These are phyloP conservation scores for Idaea biselata DNA, from an alignment of 2,888 invertebrate species.

Conservation along the genomic window DNA sequence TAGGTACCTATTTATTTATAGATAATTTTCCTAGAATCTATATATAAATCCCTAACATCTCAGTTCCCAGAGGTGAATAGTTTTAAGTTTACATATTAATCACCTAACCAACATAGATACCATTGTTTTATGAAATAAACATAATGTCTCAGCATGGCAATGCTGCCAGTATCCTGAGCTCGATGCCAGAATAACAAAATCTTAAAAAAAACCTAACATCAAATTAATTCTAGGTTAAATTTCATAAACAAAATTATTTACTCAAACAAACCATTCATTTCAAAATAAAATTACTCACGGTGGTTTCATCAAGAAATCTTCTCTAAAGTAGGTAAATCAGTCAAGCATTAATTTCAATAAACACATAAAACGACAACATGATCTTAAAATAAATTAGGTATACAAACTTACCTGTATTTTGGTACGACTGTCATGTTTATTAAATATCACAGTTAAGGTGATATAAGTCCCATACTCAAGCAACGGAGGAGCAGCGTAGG, in stretches of 20 bases:
- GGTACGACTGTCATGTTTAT: neutral
- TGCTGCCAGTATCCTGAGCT: too few relatives aligned
- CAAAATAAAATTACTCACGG: neutral
- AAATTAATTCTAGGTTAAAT: neutral
- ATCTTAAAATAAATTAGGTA: neutral
- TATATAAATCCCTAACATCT: too few relatives aligned
- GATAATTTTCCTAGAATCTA: too few relatives aligned
- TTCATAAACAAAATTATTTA: neutral
- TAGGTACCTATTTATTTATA: too few relatives aligned
- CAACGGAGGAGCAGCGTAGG: neutral
- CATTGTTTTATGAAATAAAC: too few relatives aligned
- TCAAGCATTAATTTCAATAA: neutral
- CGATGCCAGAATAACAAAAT: too few relatives aligned
- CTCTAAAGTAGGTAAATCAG: neutral
- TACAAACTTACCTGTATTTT: neutral
- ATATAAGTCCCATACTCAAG: neutral
- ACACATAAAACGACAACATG: neutral
- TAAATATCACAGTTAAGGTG: conserved; percentile 1
- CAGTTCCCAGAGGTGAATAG: too few relatives aligned
- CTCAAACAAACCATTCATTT: neutral
- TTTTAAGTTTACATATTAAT: too few relatives aligned
- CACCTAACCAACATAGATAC: too few relatives aligned
- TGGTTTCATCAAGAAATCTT: conserved; percentile 1
- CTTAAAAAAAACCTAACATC: neutral
- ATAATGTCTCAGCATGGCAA: too few relatives aligned